Conservation (phyloP, 2,797 vertebrate species). For the Smutsia temminckii region DNA sequence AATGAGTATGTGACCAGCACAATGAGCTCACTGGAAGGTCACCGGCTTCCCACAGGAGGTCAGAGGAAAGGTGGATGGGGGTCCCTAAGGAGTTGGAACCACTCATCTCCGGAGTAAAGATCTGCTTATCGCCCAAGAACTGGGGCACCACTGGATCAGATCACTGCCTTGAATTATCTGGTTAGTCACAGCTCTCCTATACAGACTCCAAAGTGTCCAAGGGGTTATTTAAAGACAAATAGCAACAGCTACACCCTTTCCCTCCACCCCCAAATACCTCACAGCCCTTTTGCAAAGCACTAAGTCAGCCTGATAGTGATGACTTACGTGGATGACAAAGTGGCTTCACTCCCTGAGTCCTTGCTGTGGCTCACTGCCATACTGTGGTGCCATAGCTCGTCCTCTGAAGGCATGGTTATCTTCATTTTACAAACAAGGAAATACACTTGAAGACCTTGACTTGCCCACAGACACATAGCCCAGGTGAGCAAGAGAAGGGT, state of each 20-base stretch:
- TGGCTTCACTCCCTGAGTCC: neutral
- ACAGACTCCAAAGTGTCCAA: neutral
- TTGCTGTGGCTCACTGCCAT: accelerated
- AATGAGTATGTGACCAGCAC: neutral
- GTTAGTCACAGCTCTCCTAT: neutral
- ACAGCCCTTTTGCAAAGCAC: neutral
- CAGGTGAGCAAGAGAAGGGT: neutral
- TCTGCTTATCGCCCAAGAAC: neutral
- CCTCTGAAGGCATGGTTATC: neutral
- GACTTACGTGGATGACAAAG: neutral
- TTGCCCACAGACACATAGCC: neutral
- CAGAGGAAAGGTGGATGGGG: neutral
- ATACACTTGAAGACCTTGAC: neutral
- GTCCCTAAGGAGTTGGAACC: neutral
- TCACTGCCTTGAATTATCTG: neutral
- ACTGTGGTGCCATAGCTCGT: too few species aligned
- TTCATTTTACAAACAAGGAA: neutral
- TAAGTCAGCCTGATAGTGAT: neutral
- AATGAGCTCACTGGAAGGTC: neutral
- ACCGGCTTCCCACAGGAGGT: neutral
- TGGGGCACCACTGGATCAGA: neutral
- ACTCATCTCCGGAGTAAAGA: neutral
- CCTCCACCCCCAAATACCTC: accelerated
- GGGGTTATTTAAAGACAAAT: neutral
- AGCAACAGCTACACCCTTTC: neutral